Evolutionary conservation across 2,888 invertebrate species (phyloP).

Genomic region (Dichetophora obliterata): DNA sequence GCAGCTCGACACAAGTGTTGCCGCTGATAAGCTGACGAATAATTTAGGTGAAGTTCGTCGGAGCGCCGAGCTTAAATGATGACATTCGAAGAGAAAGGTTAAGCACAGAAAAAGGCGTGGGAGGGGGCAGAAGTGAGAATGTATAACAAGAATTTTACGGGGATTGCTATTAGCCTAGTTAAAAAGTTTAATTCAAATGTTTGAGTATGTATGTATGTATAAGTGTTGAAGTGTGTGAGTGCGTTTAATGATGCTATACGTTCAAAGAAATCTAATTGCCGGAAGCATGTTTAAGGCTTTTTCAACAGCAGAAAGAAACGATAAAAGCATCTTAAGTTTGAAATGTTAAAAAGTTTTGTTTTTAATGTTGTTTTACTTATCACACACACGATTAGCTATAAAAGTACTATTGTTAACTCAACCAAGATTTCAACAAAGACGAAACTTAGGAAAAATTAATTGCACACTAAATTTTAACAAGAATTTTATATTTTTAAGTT

Average conservation of each 20-base stretch:
- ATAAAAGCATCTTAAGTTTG: no score
- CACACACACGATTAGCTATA: no score
- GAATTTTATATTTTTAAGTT: no score
- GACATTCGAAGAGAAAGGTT: background rate
- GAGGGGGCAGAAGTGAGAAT: background rate
- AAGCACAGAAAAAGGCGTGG: background rate
- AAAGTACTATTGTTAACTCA: no score
- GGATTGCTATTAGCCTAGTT: background rate
- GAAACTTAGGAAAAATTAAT: no score
- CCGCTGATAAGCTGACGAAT: background rate
- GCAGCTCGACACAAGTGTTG: background rate
- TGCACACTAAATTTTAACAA: no score
- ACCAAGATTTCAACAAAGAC: no score
- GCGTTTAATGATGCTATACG: background rate
- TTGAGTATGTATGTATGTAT: background rate
- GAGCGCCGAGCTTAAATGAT: background rate
- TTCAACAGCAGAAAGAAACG: no score
- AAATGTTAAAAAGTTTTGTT: no score
- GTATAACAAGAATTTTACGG: background rate
- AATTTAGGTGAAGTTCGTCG: background rate
- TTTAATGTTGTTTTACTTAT: no score
- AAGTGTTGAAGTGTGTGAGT: slow-evolving; percentile 6
- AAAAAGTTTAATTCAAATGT: background rate
- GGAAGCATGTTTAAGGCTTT: no score
- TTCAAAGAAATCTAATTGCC: no score